Conservation (phyloP, 2,888 invertebrate species). For the Andrena bicolor region DNA sequence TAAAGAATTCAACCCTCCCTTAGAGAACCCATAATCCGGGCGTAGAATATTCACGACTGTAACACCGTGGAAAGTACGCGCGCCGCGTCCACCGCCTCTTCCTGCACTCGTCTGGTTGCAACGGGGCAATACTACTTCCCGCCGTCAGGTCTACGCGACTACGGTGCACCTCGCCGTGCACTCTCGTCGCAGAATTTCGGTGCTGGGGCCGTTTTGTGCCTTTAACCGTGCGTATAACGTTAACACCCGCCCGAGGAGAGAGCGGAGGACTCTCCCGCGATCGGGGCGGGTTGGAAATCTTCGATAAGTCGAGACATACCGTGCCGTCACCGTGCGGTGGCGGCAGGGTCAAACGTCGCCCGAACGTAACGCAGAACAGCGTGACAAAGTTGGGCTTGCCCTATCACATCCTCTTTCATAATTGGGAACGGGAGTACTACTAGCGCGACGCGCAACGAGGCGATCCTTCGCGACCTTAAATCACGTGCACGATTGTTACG, state of each 20-base stretch:
- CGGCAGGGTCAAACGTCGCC: slow-evolving; percentile 30
- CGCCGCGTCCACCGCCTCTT: not conserved
- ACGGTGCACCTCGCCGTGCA: too few relatives aligned
- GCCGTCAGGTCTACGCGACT: not conserved
- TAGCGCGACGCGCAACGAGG: slow-evolving; percentile 59
- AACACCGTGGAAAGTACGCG: not conserved
- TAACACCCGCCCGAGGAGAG: slow-evolving; percentile 1
- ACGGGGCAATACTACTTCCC: not conserved
- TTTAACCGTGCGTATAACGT: slow-evolving; percentile 12
- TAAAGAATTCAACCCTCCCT: too few relatives aligned
- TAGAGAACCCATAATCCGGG: not conserved
- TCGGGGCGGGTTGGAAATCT: slow-evolving; percentile 5
- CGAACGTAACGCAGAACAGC: slow-evolving; percentile 32
- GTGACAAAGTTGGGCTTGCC: slow-evolving; percentile 66
- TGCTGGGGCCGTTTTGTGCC: not conserved
- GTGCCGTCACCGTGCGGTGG: slow-evolving; percentile 40
- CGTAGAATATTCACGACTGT: not conserved
- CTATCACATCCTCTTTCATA: slow-evolving; percentile 79
- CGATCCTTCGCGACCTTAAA: slow-evolving; percentile 34
- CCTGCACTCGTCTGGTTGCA: too few relatives aligned
- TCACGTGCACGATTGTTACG: slow-evolving; percentile 29
- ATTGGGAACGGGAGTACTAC: slow-evolving; percentile 67
- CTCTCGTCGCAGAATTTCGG: not conserved
- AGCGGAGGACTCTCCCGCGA: not conserved
- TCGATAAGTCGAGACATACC: slow-evolving; percentile 1